phyloP scores from a whole-genome alignment of 1,140 invertebrate genomes.

The Tribolium madens region DNA sequence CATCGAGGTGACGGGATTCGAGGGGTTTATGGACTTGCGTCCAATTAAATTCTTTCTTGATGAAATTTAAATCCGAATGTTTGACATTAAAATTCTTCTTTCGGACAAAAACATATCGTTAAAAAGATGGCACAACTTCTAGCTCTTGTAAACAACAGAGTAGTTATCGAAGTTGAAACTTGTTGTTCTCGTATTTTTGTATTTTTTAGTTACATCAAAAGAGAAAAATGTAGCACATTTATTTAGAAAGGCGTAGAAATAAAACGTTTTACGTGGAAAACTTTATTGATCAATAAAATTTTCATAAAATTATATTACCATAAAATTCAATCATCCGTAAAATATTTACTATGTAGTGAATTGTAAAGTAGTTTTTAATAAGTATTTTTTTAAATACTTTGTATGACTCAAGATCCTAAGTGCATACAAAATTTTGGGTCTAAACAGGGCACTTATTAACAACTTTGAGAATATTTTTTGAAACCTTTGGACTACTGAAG shows the following conservation, averaged over 20 bases:
- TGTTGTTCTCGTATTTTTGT: background rate
- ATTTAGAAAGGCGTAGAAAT: background rate
- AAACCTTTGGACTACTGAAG: too few species aligned
- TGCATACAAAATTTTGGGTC: too few species aligned
- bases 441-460: too few species aligned
- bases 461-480: too few species aligned
- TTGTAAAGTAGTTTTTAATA: too few species aligned
- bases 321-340: background rate
- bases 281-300: slow-evolving; percentile 6
- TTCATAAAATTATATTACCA: background rate
- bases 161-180: background rate
- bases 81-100: background rate
- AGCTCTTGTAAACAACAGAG: background rate
- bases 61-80: background rate
- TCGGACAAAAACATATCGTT: background rate
- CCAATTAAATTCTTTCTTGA: background rate
- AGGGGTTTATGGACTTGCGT: background rate
- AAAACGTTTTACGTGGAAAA: too few species aligned
- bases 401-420: too few species aligned
- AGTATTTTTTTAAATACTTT: too few species aligned
- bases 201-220: background rate
- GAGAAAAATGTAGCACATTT: too few species aligned
- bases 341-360: background rate
- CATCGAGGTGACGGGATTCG: background rate
- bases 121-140: background rate